Base-by-base conservation (phyloP, 1,140 invertebrate species). In the Cryptotermes secundus region DNA sequence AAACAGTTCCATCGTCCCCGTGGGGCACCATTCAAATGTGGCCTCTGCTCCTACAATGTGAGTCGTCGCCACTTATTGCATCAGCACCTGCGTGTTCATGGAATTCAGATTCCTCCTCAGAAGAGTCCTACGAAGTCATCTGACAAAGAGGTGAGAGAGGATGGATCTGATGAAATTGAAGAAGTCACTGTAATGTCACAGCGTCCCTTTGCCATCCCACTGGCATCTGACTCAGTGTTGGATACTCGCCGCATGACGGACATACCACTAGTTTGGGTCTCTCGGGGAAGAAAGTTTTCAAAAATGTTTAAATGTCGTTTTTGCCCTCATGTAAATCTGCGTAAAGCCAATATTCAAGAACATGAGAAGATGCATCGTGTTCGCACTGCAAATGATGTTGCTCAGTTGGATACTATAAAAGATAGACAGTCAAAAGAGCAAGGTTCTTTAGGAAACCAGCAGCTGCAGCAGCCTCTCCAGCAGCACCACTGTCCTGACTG, bases 231-330 rank as follows among this genome's bases (percentile, higher is more conserved):
- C 19, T 49, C 79, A 0, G 83, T 14, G 9, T 85, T 90, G 34
- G 90, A 90, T 26, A 92, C 91, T 0, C 88, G 89, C n/a, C 82
- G 87, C 86, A 19, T 88, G 38, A 87, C 91, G 0, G 91, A 93
- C 2, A 91, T 93, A 2, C 94, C 94, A 0, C 90, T 93, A 79
- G 94, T 96, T 2, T 96, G 95, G 94, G 94, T 95, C 1, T 94
- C 93, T 0, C 92, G 89, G 26, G 92, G 92, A 85, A 94, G 94
- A 34, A 92, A 93, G 22, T 94, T 96, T 84, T 92, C 93, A 19
- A 97, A 97, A 89, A 96, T 97, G 93, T 95, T 95, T 86, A 96
- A 96, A 87, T 97, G 96, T 88, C 91, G 95, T 45, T 95, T 93
- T 87, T 97, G 96, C 89, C 96, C 96, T 0, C 96, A 96, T 88